These are phyloP conservation scores for Zele albiditarsus DNA, from an alignment of 2,888 invertebrate genomes.

Conservation along the genomic window DNA sequence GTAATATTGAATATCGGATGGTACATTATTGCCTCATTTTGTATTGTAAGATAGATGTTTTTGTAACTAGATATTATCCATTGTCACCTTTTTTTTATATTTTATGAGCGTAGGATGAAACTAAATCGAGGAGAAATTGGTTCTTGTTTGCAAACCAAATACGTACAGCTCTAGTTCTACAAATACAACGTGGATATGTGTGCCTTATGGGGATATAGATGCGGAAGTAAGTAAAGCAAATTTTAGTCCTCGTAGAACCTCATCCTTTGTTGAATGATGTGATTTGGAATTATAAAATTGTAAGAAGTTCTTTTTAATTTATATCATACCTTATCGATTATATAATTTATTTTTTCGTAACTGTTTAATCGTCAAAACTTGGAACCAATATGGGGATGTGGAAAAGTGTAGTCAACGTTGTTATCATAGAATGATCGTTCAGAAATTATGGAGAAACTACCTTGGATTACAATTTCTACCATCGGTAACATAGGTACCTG, in stretches of 20 bases:
- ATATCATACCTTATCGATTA: too few relatives aligned
- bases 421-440: not conserved
- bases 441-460: not conserved
- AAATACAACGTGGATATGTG: conserved; percentile 59
- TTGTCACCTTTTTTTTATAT: not conserved
- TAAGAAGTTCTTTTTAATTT: too few relatives aligned
- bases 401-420: too few relatives aligned
- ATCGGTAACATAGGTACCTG: conserved; percentile 7
- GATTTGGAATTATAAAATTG: too few relatives aligned
- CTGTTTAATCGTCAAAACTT: too few relatives aligned
- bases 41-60: not conserved
- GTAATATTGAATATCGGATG: conserved; percentile 23
- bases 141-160: not conserved
- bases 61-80: not conserved
- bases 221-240: too few relatives aligned
- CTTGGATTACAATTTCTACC: not conserved
- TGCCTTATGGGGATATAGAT: conserved; percentile 44
- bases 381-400: too few relatives aligned
- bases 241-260: too few relatives aligned
- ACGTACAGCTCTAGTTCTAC: not conserved
- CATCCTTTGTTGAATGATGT: too few relatives aligned
- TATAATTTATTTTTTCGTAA: too few relatives aligned
- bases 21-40: not conserved
- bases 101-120: too few relatives aligned
- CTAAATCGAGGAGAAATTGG: not conserved